These are phyloP conservation scores for Chionoecetes opilio DNA, from an alignment of 1,140 invertebrate species.

Conservation along the genomic window DNA sequence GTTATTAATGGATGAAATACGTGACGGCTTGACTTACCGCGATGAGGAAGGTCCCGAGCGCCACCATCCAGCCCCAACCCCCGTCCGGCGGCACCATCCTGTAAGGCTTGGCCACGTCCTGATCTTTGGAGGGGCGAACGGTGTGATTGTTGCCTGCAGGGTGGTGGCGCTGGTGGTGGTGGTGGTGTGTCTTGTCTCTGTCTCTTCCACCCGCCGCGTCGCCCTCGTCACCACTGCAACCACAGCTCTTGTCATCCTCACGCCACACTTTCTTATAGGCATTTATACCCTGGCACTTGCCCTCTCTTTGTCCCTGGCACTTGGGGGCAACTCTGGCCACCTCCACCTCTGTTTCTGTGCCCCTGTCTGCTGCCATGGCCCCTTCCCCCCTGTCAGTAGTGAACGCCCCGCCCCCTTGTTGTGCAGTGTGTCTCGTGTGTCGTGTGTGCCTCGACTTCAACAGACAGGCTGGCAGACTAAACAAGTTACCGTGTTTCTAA, in stretches of 20 bases:
- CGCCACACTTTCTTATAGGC: neutral
- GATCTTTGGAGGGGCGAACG: neutral
- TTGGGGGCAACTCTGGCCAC: neutral
- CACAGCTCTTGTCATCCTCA: neutral
- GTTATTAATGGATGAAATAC: too few relatives aligned
- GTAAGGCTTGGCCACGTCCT: neutral
- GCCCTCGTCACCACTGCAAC: neutral
- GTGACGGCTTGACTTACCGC: constrained; percentile 16
- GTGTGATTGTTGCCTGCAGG: neutral
- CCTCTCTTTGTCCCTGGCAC: neutral
- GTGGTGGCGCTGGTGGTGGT: too few relatives aligned
- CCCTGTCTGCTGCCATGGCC: neutral
- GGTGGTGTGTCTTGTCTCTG: neutral
- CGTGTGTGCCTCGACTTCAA: too few relatives aligned
- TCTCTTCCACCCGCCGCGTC: neutral
- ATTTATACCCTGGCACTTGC: constrained; percentile 13
- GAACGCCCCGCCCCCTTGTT: neutral
- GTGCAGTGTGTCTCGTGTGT: too few relatives aligned
- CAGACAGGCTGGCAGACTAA: too few relatives aligned
- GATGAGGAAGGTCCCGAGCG: constrained; percentile 46
- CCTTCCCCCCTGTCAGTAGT: neutral
- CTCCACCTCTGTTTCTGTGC: neutral
- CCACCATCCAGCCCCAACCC: constrained; percentile 58
- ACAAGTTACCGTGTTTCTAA: too few relatives aligned
- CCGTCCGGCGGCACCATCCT: constrained; percentile 2